Base-by-base conservation (phyloP, 2,888 invertebrate species). In the Mesochorus sp. region DNA sequence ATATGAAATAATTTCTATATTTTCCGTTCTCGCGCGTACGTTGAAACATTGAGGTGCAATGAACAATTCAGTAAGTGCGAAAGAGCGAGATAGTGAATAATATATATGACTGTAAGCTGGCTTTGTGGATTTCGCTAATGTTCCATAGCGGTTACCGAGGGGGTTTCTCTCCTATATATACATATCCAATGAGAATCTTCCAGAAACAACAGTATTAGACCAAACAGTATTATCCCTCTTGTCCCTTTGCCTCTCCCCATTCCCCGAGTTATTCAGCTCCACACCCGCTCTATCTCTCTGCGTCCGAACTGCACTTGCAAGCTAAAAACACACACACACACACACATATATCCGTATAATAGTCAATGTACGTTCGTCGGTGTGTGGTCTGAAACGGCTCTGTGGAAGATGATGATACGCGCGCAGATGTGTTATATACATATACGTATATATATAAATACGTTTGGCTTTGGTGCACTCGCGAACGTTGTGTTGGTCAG, bases 121-220 rank as follows among this genome's bases (percentile, higher is more conserved):
- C 76, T 76, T 61, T 66, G 10, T 44, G 26, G 34, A 17, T 34
- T 26, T 51, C 70, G 17, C n/a, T 8, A 53, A 34, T 14, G 17
- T 31, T 5, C n/a, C 14, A 37, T 21, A 21, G 28, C 10, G 67
- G 49, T 76, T 37, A 39, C 28, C 12, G 47, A 37, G 44, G n/a
- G n/a, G 31, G 14, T 61, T 61, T 71, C 51, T 37, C 47, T 28
- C 59, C 1, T 42, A 42, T 61, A 42, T 42, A 39, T 39, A 21
- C 14, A 17, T 24, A 42, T 42, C 39, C 37, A 26, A 39, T 17
- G 19, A 5, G 39, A 42, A 31, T 14, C 34, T 49, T 51, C 53
- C 12, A 12, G 12, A 73, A 72, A 67, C 67, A 77, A 68, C 67
- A 49, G 73, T 55, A 73, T 77, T 68, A 67, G 42, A 71, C 51